Evolutionary conservation across 1,140 invertebrate genomes (phyloP), one percentile per base, ranked within the genome.

Genomic region (Anastrepha ludens): DNA sequence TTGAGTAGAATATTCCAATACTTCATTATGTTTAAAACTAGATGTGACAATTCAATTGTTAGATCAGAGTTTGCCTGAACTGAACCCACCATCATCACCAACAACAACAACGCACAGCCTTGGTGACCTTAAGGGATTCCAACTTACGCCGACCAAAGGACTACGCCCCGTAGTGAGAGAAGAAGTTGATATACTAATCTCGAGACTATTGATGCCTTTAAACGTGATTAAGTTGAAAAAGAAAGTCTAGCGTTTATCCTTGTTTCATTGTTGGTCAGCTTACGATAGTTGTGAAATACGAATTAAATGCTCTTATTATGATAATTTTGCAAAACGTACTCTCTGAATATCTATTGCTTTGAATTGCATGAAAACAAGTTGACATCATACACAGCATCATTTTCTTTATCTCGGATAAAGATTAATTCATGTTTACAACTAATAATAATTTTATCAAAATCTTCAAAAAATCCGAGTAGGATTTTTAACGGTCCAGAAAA

Each of bases 381-480:
- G 86, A 59, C 90, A 90, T 62, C 6, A 90, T 78, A 29, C n/a
- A 87, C 86, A 64, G n/a, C 60, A 67, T 87, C 74, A 64, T 58
- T 47, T 90, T 94, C 90, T 58, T 89, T 91, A 8, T 90, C 70
- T 88, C 92, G 89, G 29, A 91, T 91, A 39, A 94, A 88, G 89
- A 94, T 91, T n/a, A 94, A 86, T 89, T 94, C 93, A 90, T 94
- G 93, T 90, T 93, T 93, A 86, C 89, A 90, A 89, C 94, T 29
- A 29, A 29, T 29, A 29, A 29, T 29, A 29, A 29, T 29, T 29
- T 29, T 29, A 29, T 29, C 29, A 29, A 29, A 29, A 29, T 29
- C 29, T 29, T 29, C 29, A 29, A 29, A 29, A 29, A 29, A 29
- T 29, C 29, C 29, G 29, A 29, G 29, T 29, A 29, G 29, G 29